Evolutionary conservation across 2,888 invertebrate species (phyloP).

Genomic region (Diaprepes abbreviatus): DNA sequence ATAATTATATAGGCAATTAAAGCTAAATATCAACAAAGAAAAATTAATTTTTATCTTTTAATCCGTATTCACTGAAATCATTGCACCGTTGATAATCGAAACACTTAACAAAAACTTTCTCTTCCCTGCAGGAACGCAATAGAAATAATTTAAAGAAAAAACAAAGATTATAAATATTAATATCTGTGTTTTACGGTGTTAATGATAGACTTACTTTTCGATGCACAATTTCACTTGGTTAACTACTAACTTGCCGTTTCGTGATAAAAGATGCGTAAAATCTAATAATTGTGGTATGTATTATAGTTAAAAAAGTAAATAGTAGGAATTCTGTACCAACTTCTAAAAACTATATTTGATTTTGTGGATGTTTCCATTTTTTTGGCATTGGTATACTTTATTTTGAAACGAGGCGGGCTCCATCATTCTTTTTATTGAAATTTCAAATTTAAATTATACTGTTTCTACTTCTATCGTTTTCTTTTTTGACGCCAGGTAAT

Average conservation of each 20-base stretch:
- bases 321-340: too few species aligned
- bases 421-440: too few species aligned
- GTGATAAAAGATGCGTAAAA: slow-evolving; percentile 5
- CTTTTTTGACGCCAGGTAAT: too few species aligned
- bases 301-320: too few species aligned
- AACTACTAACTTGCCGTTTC: slow-evolving; percentile 12
- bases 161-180: slow-evolving; percentile 14
- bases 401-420: too few species aligned
- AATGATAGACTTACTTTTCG: slow-evolving; percentile 8
- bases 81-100: slow-evolving; percentile 23
- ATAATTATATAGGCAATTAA: too few species aligned
- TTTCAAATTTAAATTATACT: too few species aligned
- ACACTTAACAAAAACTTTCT: slow-evolving; percentile 34
- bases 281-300: neutral
- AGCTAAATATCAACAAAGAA: neutral
- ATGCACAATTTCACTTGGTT: slow-evolving; percentile 18
- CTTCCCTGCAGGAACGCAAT: slow-evolving; percentile 14
- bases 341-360: too few species aligned
- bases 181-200: slow-evolving; percentile 5
- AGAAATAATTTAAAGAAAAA: slow-evolving; percentile 7
- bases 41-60: neutral
- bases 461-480: too few species aligned
- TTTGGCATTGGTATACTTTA: too few species aligned
- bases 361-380: too few species aligned
- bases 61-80: slow-evolving; percentile 3